These are phyloP conservation scores for Eremophila alpestris DNA, from an alignment of 2,797 vertebrate species.

Conservation along the genomic window DNA sequence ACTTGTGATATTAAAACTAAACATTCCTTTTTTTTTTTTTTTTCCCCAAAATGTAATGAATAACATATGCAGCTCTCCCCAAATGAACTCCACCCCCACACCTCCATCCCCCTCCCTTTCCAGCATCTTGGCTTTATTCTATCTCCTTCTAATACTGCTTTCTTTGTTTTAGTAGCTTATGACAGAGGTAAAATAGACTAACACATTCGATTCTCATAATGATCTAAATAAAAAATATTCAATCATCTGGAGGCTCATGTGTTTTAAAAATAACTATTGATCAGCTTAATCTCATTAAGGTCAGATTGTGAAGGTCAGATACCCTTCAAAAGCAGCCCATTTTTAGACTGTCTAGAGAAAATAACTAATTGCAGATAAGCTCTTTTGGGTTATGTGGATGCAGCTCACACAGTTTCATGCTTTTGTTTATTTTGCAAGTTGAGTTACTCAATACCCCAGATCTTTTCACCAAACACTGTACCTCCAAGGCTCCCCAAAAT, in stretches of 20 bases:
- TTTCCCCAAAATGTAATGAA: not conserved
- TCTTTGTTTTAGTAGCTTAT: not conserved
- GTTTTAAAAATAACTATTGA: not conserved
- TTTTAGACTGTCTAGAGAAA: not conserved
- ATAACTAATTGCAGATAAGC: not conserved
- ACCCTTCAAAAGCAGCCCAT: not conserved
- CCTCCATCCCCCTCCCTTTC: not conserved
- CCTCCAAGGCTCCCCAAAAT: not conserved
- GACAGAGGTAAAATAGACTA: not conserved
- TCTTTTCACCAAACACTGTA: not conserved
- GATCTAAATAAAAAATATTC: not conserved
- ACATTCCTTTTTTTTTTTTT: not conserved
- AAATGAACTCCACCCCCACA: not conserved
- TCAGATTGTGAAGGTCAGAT: not conserved
- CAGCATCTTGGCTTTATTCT: not conserved
- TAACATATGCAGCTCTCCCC: not conserved
- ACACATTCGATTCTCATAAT: not conserved
- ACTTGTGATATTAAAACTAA: not conserved
- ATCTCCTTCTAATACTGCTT: not conserved
- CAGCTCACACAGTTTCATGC: not conserved
- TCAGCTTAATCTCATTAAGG: not conserved
- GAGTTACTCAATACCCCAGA: not conserved
- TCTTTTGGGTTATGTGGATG: not conserved
- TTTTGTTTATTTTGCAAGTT: not conserved
- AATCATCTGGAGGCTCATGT: not conserved